Evolutionary conservation across 2,888 invertebrate species (phyloP).

Genomic region (Drosophila fulvimacula): DNA sequence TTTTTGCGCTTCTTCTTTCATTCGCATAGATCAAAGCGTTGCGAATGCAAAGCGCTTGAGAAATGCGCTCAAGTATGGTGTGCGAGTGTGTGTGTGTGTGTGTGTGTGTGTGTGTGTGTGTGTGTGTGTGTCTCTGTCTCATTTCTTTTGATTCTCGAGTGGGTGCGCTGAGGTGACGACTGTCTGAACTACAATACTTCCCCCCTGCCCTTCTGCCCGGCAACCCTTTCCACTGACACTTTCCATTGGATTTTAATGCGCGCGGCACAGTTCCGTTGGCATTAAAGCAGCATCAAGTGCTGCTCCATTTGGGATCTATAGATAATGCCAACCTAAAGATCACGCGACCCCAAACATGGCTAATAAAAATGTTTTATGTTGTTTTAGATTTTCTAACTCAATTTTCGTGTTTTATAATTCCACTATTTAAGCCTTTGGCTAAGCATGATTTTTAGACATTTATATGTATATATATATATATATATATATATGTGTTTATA

Average conservation of each 20-base stretch:
- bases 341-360: not conserved
- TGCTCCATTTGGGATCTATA: constrained; percentile 6
- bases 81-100: constrained; percentile 14
- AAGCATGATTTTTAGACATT: not conserved
- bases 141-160: constrained; percentile 54
- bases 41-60: constrained; percentile 52
- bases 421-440: not conserved
- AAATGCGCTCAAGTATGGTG: constrained; percentile 56
- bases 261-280: constrained; percentile 47
- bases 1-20: constrained; percentile 12
- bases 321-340: constrained; percentile 2
- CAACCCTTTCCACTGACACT: constrained; percentile 50
- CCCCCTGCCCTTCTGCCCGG: not conserved
- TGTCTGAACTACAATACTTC: constrained; percentile 32
- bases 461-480: not conserved
- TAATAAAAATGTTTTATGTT: constrained; percentile 14
- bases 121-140: constrained; percentile 18
- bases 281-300: not conserved
- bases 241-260: constrained; percentile 68
- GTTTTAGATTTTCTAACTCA: too few relatives aligned
- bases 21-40: constrained; percentile 62
- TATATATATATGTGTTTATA: not conserved
- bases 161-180: constrained; percentile 58
- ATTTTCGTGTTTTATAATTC: not conserved
- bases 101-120: constrained; percentile 17